These are phyloP conservation scores for Sympetrum striolatum DNA, from an alignment of 2,888 invertebrate genomes.

Conservation along the genomic window DNA sequence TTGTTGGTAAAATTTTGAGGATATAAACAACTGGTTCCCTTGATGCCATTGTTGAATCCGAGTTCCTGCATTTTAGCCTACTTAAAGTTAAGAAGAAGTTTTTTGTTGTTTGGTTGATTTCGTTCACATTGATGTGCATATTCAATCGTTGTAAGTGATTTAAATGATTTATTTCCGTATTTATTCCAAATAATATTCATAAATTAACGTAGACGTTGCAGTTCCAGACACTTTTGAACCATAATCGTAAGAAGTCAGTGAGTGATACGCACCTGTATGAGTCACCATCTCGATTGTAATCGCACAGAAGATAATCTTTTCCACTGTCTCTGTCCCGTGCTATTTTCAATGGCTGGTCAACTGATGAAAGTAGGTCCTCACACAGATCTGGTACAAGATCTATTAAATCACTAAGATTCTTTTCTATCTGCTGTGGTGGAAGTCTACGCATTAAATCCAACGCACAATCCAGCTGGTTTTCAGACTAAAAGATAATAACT, in stretches of 20 bases:
- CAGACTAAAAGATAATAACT: slow-evolving; percentile 68
- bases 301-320: slow-evolving; percentile 96
- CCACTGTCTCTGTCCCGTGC: slow-evolving; percentile 91
- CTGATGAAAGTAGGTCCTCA: slow-evolving; percentile 95
- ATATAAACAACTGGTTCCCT: too few relatives aligned
- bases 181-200: background rate
- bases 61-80: too few relatives aligned
- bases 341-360: slow-evolving; percentile 98
- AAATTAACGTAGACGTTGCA: too few relatives aligned
- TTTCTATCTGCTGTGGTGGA: slow-evolving; percentile 99
- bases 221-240: too few relatives aligned
- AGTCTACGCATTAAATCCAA: slow-evolving; percentile 97
- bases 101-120: too few relatives aligned
- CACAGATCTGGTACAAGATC: slow-evolving; percentile 95
- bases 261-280: slow-evolving; percentile 76
- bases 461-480: slow-evolving; percentile 98
- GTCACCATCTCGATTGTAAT: slow-evolving; percentile 99
- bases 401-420: slow-evolving; percentile 96
- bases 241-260: background rate
- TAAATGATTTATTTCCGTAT: too few relatives aligned
- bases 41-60: too few relatives aligned
- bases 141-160: too few relatives aligned
- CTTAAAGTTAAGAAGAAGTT: too few relatives aligned
- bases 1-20: too few relatives aligned
- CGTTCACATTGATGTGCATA: too few relatives aligned